These are phyloP conservation scores for Oscheius myriophilus DNA, from an alignment of 2,888 invertebrate genomes.

Conservation along the genomic window DNA sequence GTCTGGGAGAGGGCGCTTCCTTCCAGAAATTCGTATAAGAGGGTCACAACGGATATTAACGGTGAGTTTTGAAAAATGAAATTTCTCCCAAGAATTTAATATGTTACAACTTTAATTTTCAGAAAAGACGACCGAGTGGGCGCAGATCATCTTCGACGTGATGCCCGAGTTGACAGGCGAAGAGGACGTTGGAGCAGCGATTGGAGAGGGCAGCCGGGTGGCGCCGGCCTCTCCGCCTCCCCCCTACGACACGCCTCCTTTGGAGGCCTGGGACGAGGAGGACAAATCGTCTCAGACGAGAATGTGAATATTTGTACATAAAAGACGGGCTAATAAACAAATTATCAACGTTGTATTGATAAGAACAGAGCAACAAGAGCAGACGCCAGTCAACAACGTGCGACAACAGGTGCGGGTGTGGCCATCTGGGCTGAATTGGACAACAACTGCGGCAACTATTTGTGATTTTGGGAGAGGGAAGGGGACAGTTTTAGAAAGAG, in stretches of 20 bases:
- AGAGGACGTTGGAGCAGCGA: slow-evolving; percentile 40
- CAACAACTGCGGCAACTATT: no score
- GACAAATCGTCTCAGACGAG: background rate
- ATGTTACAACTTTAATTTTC: background rate
- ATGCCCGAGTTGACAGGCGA: slow-evolving; percentile 49
- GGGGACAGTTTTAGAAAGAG: no score
- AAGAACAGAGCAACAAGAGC: no score
- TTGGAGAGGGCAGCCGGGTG: slow-evolving; percentile 25
- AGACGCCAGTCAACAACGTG: slow-evolving; percentile 9
- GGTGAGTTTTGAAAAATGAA: slow-evolving; percentile 16
- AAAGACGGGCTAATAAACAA: background rate
- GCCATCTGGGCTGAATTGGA: no score
- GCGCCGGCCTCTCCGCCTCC: no score
- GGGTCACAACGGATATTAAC: slow-evolving; percentile 12
- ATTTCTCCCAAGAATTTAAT: background rate
- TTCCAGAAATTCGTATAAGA: slow-evolving; percentile 23
- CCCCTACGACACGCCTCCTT: no score
- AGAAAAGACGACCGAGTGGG: slow-evolving; percentile 46
- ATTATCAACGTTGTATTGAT: background rate
- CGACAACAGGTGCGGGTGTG: slow-evolving; percentile 12
- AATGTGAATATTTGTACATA: slow-evolving; percentile 12
- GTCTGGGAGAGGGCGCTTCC: slow-evolving; percentile 50
- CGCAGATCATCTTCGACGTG: slow-evolving; percentile 58
- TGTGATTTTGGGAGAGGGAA: no score
- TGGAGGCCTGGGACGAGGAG: no score